These are phyloP conservation scores for Microctenopoma steveboyesi DNA, from an alignment of 2,797 vertebrate species.

Conservation along the genomic window DNA sequence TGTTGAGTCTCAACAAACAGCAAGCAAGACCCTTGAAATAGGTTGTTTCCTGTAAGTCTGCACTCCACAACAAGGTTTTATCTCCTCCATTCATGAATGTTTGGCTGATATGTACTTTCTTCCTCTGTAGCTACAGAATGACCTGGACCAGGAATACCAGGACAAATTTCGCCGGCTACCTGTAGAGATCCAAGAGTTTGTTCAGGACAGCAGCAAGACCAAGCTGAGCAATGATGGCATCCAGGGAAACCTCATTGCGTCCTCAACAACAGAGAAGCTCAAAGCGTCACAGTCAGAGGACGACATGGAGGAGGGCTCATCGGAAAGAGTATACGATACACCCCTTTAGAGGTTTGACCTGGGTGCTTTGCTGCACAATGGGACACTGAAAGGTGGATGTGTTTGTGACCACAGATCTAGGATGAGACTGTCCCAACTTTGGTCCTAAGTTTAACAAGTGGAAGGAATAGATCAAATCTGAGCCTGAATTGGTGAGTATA, in stretches of 20 bases:
- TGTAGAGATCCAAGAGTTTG: constrained; percentile 97
- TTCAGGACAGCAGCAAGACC: constrained; percentile 95
- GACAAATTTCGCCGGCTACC: constrained; percentile 98
- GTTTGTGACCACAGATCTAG: constrained; percentile 61
- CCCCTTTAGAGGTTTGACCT: constrained; percentile 83
- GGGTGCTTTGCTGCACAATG: constrained; percentile 46
- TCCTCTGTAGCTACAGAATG: constrained; percentile 88
- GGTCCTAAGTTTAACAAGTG: constrained; percentile 66
- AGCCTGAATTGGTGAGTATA: constrained; percentile 72
- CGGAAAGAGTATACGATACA: constrained; percentile 91
- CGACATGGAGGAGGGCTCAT: constrained; percentile 85
- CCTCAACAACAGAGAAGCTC: constrained; percentile 82
- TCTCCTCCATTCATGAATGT: not conserved
- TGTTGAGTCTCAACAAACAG: too few relatives aligned
- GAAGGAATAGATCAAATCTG: constrained; percentile 70
- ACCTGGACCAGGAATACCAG: constrained; percentile 98
- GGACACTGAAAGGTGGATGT: constrained; percentile 65
- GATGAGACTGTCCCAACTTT: constrained; percentile 57
- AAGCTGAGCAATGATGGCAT: constrained; percentile 83
- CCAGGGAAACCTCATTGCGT: constrained; percentile 79
- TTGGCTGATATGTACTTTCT: not conserved
- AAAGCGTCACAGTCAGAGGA: constrained; percentile 88
- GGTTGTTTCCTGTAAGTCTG: not conserved
- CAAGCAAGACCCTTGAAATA: not conserved
- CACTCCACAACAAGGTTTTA: not conserved